Conservation (phyloP, 2,888 invertebrate species). For the Cataglyphis albicans region DNA sequence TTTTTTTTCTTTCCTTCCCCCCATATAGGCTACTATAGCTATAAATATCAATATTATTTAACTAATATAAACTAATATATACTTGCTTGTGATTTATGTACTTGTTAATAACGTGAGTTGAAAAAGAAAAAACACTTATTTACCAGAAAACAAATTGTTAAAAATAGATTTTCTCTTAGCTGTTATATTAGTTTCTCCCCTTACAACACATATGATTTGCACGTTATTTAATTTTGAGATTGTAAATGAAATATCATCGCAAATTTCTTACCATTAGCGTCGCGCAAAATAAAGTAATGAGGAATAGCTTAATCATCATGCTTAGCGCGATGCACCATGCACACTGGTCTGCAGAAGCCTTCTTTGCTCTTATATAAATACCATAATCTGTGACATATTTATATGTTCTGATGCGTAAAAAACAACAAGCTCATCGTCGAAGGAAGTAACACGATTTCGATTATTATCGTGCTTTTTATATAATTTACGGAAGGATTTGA, state of each 20-base stretch:
- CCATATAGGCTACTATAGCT: no score
- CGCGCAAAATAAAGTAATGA: constrained; percentile 30
- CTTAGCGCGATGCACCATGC: background rate
- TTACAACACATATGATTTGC: background rate
- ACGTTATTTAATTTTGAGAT: background rate
- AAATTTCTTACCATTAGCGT: constrained; percentile 28
- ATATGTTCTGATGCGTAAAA: background rate
- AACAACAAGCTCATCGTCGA: background rate
- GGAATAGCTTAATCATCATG: constrained; percentile 31
- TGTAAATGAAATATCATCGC: background rate
- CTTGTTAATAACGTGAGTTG: no score
- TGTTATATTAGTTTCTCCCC: no score
- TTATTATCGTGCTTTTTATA: constrained; percentile 13
- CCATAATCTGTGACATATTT: background rate
- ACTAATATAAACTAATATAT: no score
- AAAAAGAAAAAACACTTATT: no score
- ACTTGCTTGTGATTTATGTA: no score
- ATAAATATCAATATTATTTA: no score
- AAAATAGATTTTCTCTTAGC: no score
- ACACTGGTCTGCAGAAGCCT: background rate
- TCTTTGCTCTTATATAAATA: constrained; percentile 15
- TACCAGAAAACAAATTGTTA: no score
- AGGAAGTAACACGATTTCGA: constrained; percentile 16
- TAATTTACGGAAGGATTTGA: background rate
- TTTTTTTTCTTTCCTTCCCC: no score